Evolutionary conservation across 2,113 vertebrate genomes (phyloP).

Genomic region (Rana temporaria): DNA sequence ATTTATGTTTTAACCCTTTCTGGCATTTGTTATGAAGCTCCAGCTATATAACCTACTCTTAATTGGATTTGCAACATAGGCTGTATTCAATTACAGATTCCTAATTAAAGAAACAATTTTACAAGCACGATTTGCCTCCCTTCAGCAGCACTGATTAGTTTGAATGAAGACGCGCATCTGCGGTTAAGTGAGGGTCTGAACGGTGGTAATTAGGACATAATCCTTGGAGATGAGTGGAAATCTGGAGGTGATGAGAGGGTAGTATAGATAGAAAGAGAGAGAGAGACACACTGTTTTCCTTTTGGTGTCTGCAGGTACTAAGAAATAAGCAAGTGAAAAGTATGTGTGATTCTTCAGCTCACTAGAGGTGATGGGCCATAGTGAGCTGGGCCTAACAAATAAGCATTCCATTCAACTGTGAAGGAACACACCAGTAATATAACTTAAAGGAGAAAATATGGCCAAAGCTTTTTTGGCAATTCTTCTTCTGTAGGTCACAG

Average conservation of each 20-base stretch:
- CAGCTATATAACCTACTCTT: conserved; percentile 60
- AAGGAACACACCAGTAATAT: no score
- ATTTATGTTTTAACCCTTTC: conserved; percentile 24
- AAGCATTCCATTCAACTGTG: no score
- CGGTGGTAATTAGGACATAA: conserved; percentile 58
- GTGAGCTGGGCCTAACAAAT: background rate
- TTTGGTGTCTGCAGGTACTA: background rate
- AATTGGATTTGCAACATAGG: conserved; percentile 69
- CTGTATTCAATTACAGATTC: conserved; percentile 67
- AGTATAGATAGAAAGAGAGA: background rate
- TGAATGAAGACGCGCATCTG: conserved; percentile 59
- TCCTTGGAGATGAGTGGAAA: background rate
- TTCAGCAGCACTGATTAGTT: conserved; percentile 67
- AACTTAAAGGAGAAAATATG: no score
- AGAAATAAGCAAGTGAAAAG: background rate
- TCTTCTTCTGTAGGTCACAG: no score
- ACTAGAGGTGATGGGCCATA: no score
- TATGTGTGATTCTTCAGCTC: no score
- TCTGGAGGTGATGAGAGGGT: conserved; percentile 1
- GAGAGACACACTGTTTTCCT: background rate
- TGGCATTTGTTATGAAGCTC: conserved; percentile 7
- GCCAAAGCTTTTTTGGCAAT: no score
- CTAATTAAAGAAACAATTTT: conserved; percentile 70
- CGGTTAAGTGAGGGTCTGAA: conserved; percentile 60
- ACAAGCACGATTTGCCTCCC: conserved; percentile 64